Percentiles rank a stretch among this genome's conserved stretches.
These are phyloP conservation scores for Sitophilus oryzae DNA, from an alignment of 1,140 invertebrate species.

Conservation along the genomic window DNA sequence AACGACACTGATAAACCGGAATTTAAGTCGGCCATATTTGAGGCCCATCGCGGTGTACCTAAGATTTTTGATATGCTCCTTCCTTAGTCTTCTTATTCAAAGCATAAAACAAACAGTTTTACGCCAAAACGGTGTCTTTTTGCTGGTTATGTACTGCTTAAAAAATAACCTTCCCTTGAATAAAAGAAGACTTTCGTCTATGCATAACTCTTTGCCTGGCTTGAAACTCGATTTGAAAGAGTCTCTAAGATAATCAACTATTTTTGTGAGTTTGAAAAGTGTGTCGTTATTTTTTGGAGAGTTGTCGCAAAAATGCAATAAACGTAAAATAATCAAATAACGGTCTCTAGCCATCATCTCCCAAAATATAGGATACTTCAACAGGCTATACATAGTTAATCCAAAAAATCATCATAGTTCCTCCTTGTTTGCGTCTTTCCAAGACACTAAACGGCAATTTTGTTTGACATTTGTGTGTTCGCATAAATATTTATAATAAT, in stretches of 20 bases:
- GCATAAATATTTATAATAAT: too few species aligned
- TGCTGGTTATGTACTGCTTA: constrained; percentile 41
- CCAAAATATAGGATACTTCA: not conserved
- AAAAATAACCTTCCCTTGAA: constrained; percentile 40
- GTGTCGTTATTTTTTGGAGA: too few species aligned
- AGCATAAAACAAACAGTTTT: constrained; percentile 20
- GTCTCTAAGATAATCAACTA: not conserved
- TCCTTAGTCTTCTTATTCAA: too few species aligned
- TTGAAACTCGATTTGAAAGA: constrained; percentile 19
- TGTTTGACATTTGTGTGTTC: too few species aligned
- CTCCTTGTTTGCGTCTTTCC: too few species aligned
- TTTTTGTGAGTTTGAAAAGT: not conserved
- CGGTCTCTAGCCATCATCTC: constrained; percentile 2
- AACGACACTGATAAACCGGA: too few species aligned
- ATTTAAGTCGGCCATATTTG: too few species aligned
- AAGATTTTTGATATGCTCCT: too few species aligned
- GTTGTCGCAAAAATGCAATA: constrained; percentile 6
- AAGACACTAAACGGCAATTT: too few species aligned
- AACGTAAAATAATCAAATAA: not conserved
- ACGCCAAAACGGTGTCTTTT: constrained; percentile 31
- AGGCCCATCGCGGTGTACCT: too few species aligned
- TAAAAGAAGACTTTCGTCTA: constrained; percentile 34
- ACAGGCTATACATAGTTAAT: too few species aligned
- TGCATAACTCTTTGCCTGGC: constrained; percentile 22
- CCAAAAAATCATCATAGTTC: too few species aligned